Conservation (phyloP, 2,888 invertebrate species). For the Tortrix viridana region DNA sequence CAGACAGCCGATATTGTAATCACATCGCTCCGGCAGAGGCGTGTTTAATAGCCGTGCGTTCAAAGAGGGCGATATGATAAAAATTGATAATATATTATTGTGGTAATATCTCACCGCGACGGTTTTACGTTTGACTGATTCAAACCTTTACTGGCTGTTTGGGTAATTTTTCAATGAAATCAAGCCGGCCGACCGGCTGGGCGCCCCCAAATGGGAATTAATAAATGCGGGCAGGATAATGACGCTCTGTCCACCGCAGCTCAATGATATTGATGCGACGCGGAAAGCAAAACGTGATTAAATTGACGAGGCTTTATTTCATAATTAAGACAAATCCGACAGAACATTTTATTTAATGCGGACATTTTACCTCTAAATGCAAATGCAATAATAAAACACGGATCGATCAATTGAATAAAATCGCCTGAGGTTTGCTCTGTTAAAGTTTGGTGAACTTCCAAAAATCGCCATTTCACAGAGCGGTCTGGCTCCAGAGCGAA, state of each 20-base stretch:
- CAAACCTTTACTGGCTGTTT: constrained; percentile 36
- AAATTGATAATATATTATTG: constrained; percentile 32
- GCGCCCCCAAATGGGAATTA: constrained; percentile 45
- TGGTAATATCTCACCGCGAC: constrained; percentile 28
- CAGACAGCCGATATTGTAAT: constrained; percentile 16
- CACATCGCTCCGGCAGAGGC: constrained; percentile 19
- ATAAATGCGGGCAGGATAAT: constrained; percentile 49
- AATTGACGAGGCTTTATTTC: constrained; percentile 46
- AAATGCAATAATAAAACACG: no score
- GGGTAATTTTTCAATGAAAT: constrained; percentile 37
- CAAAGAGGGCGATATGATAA: constrained; percentile 30
- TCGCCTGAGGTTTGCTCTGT: no score
- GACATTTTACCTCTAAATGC: no score
- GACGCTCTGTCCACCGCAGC: constrained; percentile 42
- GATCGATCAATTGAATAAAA: no score
- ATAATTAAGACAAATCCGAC: constrained; percentile 5
- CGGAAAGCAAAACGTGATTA: constrained; percentile 36
- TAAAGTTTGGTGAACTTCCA: no score
- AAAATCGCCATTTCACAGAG: no score
- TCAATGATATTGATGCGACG: constrained; percentile 34
- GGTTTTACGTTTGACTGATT: constrained; percentile 37
- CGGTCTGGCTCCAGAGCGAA: constrained; percentile 52
- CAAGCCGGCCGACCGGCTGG: constrained; percentile 40
- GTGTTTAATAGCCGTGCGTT: constrained; percentile 27
- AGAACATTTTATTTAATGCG: no score